Conservation (phyloP, 2,113 vertebrate genomes). For the Xenopus borealis region DNA sequence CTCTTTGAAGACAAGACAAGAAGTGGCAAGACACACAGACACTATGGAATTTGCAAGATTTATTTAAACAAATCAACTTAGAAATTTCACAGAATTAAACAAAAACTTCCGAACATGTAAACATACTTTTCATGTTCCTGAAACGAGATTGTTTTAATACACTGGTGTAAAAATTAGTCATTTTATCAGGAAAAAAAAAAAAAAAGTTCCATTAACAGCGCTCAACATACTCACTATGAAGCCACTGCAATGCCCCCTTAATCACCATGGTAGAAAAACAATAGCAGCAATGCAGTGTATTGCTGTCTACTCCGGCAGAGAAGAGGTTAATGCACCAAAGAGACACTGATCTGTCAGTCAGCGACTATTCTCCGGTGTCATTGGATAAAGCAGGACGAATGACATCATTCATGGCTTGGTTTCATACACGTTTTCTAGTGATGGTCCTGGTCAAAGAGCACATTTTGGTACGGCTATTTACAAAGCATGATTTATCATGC, state of each 20-base stretch:
- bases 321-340: slow-evolving; percentile 27
- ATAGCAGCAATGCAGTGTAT: background rate
- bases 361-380: slow-evolving; percentile 58
- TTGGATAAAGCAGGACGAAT: slow-evolving; percentile 56
- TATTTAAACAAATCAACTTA: slow-evolving; percentile 79
- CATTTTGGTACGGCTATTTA: slow-evolving; percentile 75
- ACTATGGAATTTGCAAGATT: slow-evolving; percentile 67
- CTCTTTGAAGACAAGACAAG: background rate
- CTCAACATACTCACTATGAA: slow-evolving; percentile 67
- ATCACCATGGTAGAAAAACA: background rate
- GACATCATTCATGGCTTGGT: slow-evolving; percentile 58
- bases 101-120: slow-evolving; percentile 74
- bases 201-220: slow-evolving; percentile 61
- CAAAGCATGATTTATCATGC: slow-evolving; percentile 73
- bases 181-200: slow-evolving; percentile 55
- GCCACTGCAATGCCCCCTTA: slow-evolving; percentile 40
- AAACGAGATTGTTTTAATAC: slow-evolving; percentile 69
- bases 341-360: slow-evolving; percentile 51
- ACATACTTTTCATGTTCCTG: slow-evolving; percentile 68
- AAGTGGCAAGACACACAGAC: background rate
- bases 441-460: slow-evolving; percentile 62
- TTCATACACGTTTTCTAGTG: slow-evolving; percentile 56
- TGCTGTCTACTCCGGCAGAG: background rate
- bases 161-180: slow-evolving; percentile 68
- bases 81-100: slow-evolving; percentile 75